Evolutionary conservation across 2,888 invertebrate genomes (phyloP).

Genomic region (Ophioninae sp.): DNA sequence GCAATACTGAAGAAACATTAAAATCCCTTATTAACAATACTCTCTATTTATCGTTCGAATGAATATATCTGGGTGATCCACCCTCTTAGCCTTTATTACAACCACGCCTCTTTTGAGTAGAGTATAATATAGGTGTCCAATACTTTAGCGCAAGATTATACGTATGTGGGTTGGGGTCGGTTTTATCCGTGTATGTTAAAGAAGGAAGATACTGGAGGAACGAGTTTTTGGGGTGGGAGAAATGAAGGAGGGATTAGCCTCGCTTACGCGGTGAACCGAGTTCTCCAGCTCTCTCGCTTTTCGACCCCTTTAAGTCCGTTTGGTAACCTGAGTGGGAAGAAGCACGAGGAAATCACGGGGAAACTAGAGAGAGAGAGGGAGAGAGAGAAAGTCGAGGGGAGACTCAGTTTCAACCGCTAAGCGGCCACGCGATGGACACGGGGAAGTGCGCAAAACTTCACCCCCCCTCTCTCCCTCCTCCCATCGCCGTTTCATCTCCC

Average conservation of each 20-base stretch:
- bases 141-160: too few relatives aligned
- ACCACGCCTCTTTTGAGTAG: too few relatives aligned
- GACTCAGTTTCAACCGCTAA: slow-evolving; percentile 66
- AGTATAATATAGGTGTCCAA: too few relatives aligned
- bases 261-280: slow-evolving; percentile 58
- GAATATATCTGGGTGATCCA: too few relatives aligned
- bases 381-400: background rate
- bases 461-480: too few relatives aligned
- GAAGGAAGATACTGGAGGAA: slow-evolving; percentile 35
- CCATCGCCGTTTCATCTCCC: background rate
- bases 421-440: slow-evolving; percentile 62
- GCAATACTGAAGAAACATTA: too few relatives aligned
- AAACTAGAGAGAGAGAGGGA: slow-evolving; percentile 7
- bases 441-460: slow-evolving; percentile 20
- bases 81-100: too few relatives aligned
- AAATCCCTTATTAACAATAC: too few relatives aligned
- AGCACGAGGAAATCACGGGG: slow-evolving; percentile 60
- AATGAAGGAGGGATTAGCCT: slow-evolving; percentile 48
- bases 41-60: too few relatives aligned
- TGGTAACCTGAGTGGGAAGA: slow-evolving; percentile 62
- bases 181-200: background rate
- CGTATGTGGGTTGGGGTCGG: background rate
- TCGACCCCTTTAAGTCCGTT: slow-evolving; percentile 36
- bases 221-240: background rate
- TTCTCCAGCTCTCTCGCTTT: slow-evolving; percentile 41